Evolutionary conservation across 2,113 vertebrate genomes (phyloP).

Genomic region (Anoplopoma fimbria): DNA sequence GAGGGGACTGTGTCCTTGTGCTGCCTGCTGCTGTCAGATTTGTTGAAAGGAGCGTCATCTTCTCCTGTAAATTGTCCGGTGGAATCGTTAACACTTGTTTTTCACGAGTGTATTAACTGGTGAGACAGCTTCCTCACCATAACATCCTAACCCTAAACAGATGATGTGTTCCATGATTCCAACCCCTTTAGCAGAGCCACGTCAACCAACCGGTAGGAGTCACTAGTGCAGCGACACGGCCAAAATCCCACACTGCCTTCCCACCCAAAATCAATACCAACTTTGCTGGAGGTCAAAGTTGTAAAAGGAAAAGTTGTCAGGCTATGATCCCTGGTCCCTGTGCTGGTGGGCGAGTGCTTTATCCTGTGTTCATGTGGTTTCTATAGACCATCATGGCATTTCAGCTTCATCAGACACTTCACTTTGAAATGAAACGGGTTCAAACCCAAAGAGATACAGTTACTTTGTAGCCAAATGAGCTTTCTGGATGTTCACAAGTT

Average conservation of each 20-base stretch:
- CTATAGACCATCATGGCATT: background rate
- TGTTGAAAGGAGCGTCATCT: background rate
- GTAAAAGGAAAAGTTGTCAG: background rate
- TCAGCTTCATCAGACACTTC: background rate
- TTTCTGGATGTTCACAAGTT: conserved; percentile 31
- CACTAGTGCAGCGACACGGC: background rate
- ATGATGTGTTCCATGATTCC: background rate
- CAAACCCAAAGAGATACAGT: conserved; percentile 1
- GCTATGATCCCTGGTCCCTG: background rate
- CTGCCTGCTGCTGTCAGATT: background rate
- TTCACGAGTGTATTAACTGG: background rate
- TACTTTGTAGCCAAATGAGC: conserved; percentile 22
- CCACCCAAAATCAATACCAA: background rate
- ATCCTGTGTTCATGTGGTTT: background rate
- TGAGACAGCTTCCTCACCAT: background rate
- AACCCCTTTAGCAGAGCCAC: background rate
- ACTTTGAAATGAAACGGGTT: background rate
- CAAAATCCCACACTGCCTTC: background rate
- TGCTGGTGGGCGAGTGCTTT: background rate
- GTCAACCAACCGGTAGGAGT: background rate
- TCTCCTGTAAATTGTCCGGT: too few relatives aligned
- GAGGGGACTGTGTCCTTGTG: background rate
- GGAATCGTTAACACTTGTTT: background rate
- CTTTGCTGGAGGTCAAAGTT: background rate
- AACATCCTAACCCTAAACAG: background rate